Evolutionary conservation across 2,888 invertebrate genomes (phyloP).

Genomic region (Scaptodrosophila latifasciaeformis): DNA sequence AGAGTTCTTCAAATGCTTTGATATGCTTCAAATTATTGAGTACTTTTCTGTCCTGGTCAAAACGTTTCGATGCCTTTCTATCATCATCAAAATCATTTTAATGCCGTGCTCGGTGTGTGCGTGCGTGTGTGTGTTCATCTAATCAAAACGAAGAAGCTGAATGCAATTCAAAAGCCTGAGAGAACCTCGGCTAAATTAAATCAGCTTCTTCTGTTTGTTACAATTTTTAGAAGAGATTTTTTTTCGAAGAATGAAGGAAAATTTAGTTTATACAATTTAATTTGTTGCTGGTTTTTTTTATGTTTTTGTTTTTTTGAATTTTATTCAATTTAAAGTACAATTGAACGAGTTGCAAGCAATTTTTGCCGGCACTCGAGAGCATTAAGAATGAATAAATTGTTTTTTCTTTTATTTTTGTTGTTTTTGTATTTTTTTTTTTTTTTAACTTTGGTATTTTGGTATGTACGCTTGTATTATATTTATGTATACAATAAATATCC

Average conservation of each 20-base stretch:
- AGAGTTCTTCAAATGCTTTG: constrained; percentile 58
- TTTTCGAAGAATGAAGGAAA: too few species aligned
- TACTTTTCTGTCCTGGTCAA: constrained; percentile 19
- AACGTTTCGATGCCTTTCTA: constrained; percentile 16
- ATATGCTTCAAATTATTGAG: constrained; percentile 65
- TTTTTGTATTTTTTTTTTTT: constrained; percentile 28
- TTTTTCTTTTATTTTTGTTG: constrained; percentile 29
- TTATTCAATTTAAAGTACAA: constrained; percentile 64
- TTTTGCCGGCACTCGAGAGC: constrained; percentile 34
- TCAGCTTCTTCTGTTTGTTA: constrained; percentile 7
- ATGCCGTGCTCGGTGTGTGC: constrained; percentile 17
- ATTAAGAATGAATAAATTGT: too few species aligned
- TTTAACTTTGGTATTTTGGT: constrained; percentile 43
- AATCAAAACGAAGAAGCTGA: constrained; percentile 27
- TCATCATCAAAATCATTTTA: constrained; percentile 19
- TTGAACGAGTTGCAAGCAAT: constrained; percentile 49
- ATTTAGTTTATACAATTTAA: not conserved
- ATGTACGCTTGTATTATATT: too few species aligned
- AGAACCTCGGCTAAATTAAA: too few species aligned
- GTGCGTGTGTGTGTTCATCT: constrained; percentile 15
- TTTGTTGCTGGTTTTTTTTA: constrained; percentile 2
- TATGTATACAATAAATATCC: constrained; percentile 42
- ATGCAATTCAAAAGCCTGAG: too few species aligned
- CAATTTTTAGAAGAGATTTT: too few species aligned
- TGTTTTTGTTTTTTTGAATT: constrained; percentile 44